A percentile compares a stretch with the other conserved stretches of the same genome.
phyloP scores from a whole-genome alignment of 2,888 invertebrate genomes.

The Eucriotettix oculatus region DNA sequence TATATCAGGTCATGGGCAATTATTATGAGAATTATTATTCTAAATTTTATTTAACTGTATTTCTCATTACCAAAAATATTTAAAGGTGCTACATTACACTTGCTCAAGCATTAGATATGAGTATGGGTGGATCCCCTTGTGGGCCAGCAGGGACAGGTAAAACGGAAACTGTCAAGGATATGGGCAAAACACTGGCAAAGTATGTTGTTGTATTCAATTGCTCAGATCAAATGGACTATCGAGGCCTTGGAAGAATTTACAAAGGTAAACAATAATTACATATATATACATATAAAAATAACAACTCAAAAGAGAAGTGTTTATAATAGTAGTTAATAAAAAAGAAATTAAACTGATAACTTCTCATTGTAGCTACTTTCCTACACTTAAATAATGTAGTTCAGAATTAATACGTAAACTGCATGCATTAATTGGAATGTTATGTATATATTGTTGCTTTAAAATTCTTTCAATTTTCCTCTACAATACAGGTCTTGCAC shows the following conservation, averaged over 20 bases:
- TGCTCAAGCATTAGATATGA: conserved; percentile 88
- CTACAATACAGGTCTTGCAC: conserved; percentile 47
- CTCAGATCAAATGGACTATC: conserved; percentile 97
- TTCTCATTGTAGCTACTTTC: no score
- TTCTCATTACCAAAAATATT: background rate
- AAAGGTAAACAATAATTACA: conserved; percentile 48
- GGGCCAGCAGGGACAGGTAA: conserved; percentile 98
- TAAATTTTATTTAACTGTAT: no score
- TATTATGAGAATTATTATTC: no score
- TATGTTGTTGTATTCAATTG: conserved; percentile 96
- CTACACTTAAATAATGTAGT: no score
- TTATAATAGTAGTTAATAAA: no score
- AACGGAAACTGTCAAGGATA: conserved; percentile 94
- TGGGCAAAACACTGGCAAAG: conserved; percentile 94
- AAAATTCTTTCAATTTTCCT: no score
- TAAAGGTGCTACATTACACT: conserved; percentile 88
- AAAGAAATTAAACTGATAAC: no score
- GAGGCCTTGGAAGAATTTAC: conserved; percentile 87
- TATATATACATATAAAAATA: background rate
- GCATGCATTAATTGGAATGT: no score
- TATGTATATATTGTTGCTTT: no score
- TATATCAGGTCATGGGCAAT: no score
- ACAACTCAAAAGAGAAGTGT: no score
- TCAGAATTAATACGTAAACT: no score
- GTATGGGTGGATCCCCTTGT: conserved; percentile 91